Base-by-base conservation (phyloP, 2,113 vertebrate species). In the Neofelis nebulosa region DNA sequence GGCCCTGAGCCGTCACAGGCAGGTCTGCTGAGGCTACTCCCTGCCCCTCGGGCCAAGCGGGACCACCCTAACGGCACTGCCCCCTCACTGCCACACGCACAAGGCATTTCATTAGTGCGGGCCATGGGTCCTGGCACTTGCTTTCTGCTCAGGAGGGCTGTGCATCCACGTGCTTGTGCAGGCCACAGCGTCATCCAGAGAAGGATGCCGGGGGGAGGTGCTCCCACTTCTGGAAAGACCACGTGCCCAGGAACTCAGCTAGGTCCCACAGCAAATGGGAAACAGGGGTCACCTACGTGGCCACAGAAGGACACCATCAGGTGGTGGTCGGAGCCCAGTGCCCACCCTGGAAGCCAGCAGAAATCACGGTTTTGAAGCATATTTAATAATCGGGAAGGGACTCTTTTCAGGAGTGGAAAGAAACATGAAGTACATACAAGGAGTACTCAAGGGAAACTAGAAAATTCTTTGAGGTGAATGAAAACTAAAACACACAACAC, bases 151-250 rank as follows among this genome's bases (percentile, higher is more conserved):
- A 29, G 73, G 52, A 79, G 29, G 71, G 7, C 25, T 48, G 4
- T 7, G 33, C 18, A 33, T 18, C 48, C 61, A 52, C 0, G 0
- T 36, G 27, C 31, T 16, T 1, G 25, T 11, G 14, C 10, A 13
- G 50, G 48, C 36, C 31, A 41, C 6, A 3, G 1, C 0, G 2
- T 33, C 15, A 27, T 21, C 13, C 21, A 7, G 4, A 5, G 48
- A 15, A 73, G 33, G 78, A 25, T 2, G 0, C 23, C 52, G 27
- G 50, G 14, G 31, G 23, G 41, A 50, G 8, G 31, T 5, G 6
- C 13, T n/a, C 61, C 57, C 27, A 12, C 19, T 18, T 48, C 52
- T 15, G 21, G 68, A 36, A 55, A 61, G 9, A 55, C 6, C 13
- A 3, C 11, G 4, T 23, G 21, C 52, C 48, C 16, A 31, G 63